Conservation (phyloP, 2,888 invertebrate species). For the Phaedon cochleariae region DNA sequence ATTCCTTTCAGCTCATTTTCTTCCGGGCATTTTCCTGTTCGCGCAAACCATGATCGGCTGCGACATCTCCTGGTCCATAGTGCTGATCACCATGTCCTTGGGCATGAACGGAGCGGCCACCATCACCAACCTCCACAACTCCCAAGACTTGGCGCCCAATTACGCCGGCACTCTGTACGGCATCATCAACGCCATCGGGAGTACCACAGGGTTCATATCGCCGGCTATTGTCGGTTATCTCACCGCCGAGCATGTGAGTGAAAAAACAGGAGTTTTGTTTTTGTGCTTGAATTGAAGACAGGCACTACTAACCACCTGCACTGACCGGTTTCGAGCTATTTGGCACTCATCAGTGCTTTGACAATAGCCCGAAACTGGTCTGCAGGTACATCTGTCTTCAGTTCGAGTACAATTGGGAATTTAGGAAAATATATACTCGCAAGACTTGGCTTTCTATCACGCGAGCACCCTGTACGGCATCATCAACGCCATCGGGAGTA, state of each 20-base stretch:
- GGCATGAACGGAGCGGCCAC: constrained; percentile 66
- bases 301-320: background rate
- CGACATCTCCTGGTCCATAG: constrained; percentile 70
- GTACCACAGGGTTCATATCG: constrained; percentile 75
- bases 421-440: too few relatives aligned
- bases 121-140: constrained; percentile 60
- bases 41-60: constrained; percentile 70
- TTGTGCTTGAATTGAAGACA: background rate
- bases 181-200: constrained; percentile 77
- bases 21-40: constrained; percentile 64
- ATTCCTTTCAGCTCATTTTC: constrained; percentile 60
- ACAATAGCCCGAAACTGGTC: too few relatives aligned
- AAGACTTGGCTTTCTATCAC: constrained; percentile 79
- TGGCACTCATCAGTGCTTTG: too few relatives aligned
- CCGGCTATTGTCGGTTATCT: constrained; percentile 72
- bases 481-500: constrained; percentile 76
- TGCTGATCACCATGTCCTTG: constrained; percentile 73
- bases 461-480: constrained; percentile 78
- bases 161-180: constrained; percentile 78
- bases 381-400: too few relatives aligned
- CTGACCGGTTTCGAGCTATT: too few relatives aligned
- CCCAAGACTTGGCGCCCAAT: constrained; percentile 78
- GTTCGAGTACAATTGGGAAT: too few relatives aligned
- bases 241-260: constrained; percentile 54
- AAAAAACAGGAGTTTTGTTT: background rate